Evolutionary conservation across 1,140 invertebrate species (phyloP).

Genomic region (Drosophila varians): DNA sequence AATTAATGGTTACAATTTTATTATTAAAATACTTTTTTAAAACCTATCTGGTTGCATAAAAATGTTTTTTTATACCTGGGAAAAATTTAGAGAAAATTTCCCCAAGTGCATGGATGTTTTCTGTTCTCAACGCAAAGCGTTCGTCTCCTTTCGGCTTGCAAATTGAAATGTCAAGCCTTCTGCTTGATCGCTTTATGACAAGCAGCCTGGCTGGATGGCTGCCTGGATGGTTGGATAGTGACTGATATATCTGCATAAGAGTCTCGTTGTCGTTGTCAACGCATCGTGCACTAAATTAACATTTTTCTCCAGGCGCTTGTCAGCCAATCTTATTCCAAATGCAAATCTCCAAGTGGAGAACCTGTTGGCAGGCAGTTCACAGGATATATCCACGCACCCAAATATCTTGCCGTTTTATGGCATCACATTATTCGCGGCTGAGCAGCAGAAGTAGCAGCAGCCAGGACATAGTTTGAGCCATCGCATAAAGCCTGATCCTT

Average conservation of each 20-base stretch:
- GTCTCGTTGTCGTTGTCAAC: slow-evolving; percentile 59
- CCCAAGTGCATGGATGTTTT: slow-evolving; percentile 10
- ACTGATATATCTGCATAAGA: slow-evolving; percentile 79
- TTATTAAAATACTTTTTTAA: no score
- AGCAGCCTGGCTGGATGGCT: slow-evolving; percentile 54
- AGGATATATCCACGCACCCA: slow-evolving; percentile 50
- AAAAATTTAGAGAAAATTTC: not conserved
- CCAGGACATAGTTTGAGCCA: slow-evolving; percentile 32
- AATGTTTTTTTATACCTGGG: not conserved
- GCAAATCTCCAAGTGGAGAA: slow-evolving; percentile 62
- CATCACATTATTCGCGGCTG: slow-evolving; percentile 17
- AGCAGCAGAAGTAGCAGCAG: not conserved
- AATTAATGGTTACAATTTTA: no score
- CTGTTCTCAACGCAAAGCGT: slow-evolving; percentile 17
- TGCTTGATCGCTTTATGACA: slow-evolving; percentile 78
- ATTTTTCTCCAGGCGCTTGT: slow-evolving; percentile 72
- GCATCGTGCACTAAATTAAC: slow-evolving; percentile 80
- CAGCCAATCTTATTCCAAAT: slow-evolving; percentile 78
- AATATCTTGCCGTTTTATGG: slow-evolving; percentile 46
- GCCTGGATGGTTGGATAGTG: slow-evolving; percentile 38
- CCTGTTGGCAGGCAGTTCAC: slow-evolving; percentile 62
- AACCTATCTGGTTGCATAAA: no score
- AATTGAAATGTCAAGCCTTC: slow-evolving; percentile 79
- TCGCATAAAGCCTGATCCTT: slow-evolving; percentile 60
- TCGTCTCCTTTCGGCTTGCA: slow-evolving; percentile 58